Base-by-base conservation (phyloP, 1,140 invertebrate species). In the Zophobas morio region DNA sequence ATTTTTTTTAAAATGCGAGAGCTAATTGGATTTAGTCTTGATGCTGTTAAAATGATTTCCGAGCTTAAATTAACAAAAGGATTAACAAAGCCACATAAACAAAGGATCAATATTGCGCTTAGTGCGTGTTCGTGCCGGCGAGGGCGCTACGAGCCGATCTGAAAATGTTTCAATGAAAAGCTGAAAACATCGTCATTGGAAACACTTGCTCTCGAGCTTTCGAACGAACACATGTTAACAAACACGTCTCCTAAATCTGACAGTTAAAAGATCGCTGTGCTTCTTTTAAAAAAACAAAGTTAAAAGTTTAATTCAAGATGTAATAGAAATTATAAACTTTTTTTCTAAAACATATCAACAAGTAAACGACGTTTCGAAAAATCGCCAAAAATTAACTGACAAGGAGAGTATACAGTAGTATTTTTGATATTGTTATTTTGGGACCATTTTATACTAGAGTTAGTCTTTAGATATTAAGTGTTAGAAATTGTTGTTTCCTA, bases 401-500 rank as follows among this genome's bases (percentile, higher is more conserved):
- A 54, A 81, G 77, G 79, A 81, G 78, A 81, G 77, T 80, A 83
- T 81, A 76, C 56, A 78, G 66, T 80, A 80, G 80, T 82, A 83
- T 83, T 83, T 83, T 83, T 83, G 81, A 83, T 83, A 83, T 75
- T 72, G 77, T 77, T 79, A 80, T 81, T 66, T 80, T 76, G 82
- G 79, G 81, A 78, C 76, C 81, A 79, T 80, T 77, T 79, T 77
- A 75, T 75, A 79, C 39, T 80, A 80, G 66, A 75, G 35, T 47
- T 66, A 72, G 36, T 75, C n/a, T 74, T 35, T 80, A 81, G 77
- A 53, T 47, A 34, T 60, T 79, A 79, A 81, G 70, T 81, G 76
- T 82, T 80, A 82, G 79, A 78, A 57, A 74, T 82, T 82, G 78
- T 75, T 81, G 78, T 81, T 78, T 77, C 73, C 56, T 66, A 36